These are phyloP conservation scores for Mirza zaza DNA, from an alignment of 2,113 vertebrate species.

Conservation along the genomic window DNA sequence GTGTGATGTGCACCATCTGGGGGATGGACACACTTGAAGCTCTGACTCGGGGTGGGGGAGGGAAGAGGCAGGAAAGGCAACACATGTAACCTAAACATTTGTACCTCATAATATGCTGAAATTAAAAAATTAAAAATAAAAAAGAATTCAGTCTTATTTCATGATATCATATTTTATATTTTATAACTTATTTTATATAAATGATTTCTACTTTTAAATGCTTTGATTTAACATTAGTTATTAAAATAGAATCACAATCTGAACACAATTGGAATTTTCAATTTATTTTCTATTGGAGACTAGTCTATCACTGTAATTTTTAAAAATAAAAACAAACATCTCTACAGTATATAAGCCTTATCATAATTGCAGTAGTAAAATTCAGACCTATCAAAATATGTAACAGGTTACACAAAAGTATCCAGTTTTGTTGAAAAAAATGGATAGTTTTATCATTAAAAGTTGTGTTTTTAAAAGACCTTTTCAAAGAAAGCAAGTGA, in stretches of 20 bases:
- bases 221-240: conserved; percentile 32
- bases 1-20: no score
- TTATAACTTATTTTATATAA: conserved; percentile 8
- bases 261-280: neutral
- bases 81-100: no score
- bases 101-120: no score
- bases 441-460: conserved; percentile 3
- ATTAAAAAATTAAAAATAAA: no score
- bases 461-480: conserved; percentile 42
- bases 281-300: neutral
- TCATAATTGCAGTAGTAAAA: neutral
- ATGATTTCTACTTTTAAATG: neutral
- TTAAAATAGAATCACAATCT: neutral
- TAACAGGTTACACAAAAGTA: neutral
- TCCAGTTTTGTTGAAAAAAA: neutral
- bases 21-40: no score
- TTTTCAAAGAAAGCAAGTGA: conserved; percentile 53
- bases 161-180: neutral
- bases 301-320: neutral
- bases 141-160: conserved; percentile 20
- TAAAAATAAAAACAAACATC: neutral
- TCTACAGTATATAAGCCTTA: neutral
- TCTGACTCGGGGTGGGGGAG: no score
- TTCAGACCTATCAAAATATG: conserved; percentile 38
- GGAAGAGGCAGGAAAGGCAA: no score